Conservation (phyloP, 1,140 invertebrate genomes). For the Dolichoris vasculosae region DNA sequence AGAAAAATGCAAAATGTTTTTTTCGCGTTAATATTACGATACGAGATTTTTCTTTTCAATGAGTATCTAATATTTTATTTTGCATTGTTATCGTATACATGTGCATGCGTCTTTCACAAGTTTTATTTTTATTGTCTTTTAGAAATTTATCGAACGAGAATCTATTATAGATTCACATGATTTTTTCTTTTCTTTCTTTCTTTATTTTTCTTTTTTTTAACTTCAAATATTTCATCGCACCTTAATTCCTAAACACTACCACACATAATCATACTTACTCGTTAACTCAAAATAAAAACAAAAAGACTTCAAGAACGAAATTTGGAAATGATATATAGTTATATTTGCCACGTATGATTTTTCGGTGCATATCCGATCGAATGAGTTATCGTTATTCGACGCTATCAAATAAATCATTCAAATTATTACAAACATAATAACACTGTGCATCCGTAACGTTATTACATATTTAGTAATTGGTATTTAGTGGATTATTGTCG, state of each 20-base stretch:
- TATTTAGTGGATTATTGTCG: conserved; percentile 46
- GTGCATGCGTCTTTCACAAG: not conserved
- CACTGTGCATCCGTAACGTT: conserved; percentile 33
- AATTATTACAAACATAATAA: conserved; percentile 22
- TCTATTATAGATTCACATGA: conserved; percentile 36
- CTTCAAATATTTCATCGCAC: conserved; percentile 4
- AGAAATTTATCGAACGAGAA: conserved; percentile 13
- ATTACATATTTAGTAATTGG: conserved; percentile 46
- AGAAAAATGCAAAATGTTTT: not conserved
- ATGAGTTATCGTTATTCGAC: conserved; percentile 1
- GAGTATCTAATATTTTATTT: conserved; percentile 4
- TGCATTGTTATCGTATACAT: conserved; percentile 30
- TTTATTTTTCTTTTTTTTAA: not conserved
- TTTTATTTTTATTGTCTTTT: conserved; percentile 29
- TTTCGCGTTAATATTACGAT: not conserved
- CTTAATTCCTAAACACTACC: conserved; percentile 9
- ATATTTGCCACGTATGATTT: not conserved
- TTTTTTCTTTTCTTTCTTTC: conserved; percentile 7
- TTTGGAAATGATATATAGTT: conserved; percentile 18
- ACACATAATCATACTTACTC: not conserved
- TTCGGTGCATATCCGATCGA: conserved; percentile 21
- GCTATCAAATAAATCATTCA: conserved; percentile 11
- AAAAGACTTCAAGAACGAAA: not conserved
- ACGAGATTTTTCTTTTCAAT: conserved; percentile 4
- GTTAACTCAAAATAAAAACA: not conserved